Evolutionary conservation across 2,888 invertebrate genomes (phyloP).

Genomic region (Chironomus tentans): DNA sequence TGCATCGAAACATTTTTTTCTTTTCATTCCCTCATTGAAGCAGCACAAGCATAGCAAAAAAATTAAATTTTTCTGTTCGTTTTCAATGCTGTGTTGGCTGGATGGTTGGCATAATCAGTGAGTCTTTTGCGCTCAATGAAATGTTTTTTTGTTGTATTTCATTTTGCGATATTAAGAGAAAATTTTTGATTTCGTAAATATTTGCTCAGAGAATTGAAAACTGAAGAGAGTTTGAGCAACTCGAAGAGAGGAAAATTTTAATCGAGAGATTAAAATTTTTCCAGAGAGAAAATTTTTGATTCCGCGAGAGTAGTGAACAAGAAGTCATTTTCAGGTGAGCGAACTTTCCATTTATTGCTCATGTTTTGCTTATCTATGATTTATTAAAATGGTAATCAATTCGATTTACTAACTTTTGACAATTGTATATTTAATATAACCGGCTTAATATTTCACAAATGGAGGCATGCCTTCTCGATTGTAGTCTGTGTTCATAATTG

Average conservation of each 20-base stretch:
- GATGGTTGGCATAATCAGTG: neutral
- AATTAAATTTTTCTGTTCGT: neutral
- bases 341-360: neutral
- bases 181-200: no score
- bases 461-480: neutral
- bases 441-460: neutral
- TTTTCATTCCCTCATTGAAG: neutral
- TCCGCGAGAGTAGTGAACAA: neutral
- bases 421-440: no score
- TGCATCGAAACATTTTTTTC: neutral
- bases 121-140: neutral
- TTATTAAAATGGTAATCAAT: neutral
- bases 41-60: neutral
- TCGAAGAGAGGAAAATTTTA: neutral
- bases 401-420: no score
- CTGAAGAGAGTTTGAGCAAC: no score
- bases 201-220: no score
- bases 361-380: slow-evolving; percentile 13
- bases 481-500: neutral
- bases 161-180: neutral
- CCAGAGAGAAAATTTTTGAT: neutral
- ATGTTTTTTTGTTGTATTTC: neutral
- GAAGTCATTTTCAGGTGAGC: slow-evolving; percentile 7
- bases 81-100: neutral
- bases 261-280: neutral